These are phyloP conservation scores for Australoheros facetus DNA, from an alignment of 2,797 vertebrate genomes.

Conservation along the genomic window DNA sequence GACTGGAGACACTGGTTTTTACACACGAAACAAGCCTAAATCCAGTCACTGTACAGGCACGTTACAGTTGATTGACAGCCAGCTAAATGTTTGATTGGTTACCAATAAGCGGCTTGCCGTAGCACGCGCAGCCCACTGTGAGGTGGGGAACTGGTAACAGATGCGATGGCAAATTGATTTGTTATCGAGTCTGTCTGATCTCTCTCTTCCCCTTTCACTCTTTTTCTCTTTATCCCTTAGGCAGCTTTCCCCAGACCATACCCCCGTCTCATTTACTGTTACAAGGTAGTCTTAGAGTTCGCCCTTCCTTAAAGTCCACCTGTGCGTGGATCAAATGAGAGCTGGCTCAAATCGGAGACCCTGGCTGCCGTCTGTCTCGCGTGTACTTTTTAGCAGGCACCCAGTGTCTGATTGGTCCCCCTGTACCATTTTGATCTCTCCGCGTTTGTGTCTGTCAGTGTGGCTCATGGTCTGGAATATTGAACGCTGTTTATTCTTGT, in stretches of 20 bases:
- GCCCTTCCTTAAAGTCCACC: constrained; percentile 65
- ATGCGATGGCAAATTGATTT: constrained; percentile 69
- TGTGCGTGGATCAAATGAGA: constrained; percentile 52
- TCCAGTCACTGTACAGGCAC: constrained; percentile 26
- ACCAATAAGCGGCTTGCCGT: constrained; percentile 38
- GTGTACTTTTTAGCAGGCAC: constrained; percentile 35
- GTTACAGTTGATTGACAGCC: constrained; percentile 47
- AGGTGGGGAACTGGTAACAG: constrained; percentile 49
- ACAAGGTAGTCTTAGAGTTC: constrained; percentile 12
- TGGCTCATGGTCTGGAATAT: constrained; percentile 59
- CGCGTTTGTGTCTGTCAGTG: constrained; percentile 42
- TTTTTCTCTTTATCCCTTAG: constrained; percentile 5
- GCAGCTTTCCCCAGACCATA: not conserved
- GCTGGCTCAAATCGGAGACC: constrained; percentile 15
- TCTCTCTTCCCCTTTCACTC: constrained; percentile 40
- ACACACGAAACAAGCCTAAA: constrained; percentile 39
- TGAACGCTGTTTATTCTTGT: constrained; percentile 65
- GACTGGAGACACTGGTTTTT: constrained; percentile 55
- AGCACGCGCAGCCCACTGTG: constrained; percentile 32
- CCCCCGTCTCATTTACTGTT: not conserved
- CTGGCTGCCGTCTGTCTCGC: constrained; percentile 36
- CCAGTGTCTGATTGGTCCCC: constrained; percentile 9
- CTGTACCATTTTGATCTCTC: constrained; percentile 16
- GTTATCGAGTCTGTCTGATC: constrained; percentile 68
- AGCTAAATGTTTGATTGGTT: constrained; percentile 42